These are phyloP conservation scores for Notolabrus celidotus DNA, from an alignment of 2,797 vertebrate species.

Conservation along the genomic window DNA sequence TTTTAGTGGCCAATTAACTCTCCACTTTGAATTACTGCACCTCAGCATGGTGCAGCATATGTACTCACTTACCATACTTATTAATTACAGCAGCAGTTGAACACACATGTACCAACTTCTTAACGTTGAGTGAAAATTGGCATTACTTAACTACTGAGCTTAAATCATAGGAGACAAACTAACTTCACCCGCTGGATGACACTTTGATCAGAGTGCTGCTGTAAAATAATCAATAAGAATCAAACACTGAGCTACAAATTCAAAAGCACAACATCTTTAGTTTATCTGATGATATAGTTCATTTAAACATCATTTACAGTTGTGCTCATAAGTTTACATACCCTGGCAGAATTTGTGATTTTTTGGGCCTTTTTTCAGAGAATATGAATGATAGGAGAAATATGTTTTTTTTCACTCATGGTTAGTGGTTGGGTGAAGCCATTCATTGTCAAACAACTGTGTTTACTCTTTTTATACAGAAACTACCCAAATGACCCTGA, in stretches of 20 bases:
- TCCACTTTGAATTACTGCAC: neutral
- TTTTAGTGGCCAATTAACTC: conserved; percentile 9
- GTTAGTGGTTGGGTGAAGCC: too few species aligned
- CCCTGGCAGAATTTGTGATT: too few species aligned
- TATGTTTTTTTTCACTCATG: too few species aligned
- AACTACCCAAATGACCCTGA: too few species aligned
- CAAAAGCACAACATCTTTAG: neutral
- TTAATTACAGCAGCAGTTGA: neutral
- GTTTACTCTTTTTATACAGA: too few species aligned
- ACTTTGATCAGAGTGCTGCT: neutral
- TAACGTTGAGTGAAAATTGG: neutral
- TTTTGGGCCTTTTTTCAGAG: too few species aligned
- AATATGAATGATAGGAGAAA: too few species aligned
- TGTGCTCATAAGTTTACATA: too few species aligned
- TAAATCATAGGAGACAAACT: neutral
- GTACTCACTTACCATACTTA: neutral
- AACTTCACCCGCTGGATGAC: too few species aligned
- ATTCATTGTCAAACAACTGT: too few species aligned
- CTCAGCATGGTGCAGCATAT: neutral
- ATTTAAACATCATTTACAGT: neutral
- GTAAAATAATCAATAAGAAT: neutral
- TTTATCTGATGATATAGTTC: neutral
- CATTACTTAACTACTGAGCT: neutral
- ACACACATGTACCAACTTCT: neutral
- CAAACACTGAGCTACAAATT: neutral